Evolutionary conservation across 2,888 invertebrate genomes (phyloP).

Genomic region (Polymixis flavicincta): DNA sequence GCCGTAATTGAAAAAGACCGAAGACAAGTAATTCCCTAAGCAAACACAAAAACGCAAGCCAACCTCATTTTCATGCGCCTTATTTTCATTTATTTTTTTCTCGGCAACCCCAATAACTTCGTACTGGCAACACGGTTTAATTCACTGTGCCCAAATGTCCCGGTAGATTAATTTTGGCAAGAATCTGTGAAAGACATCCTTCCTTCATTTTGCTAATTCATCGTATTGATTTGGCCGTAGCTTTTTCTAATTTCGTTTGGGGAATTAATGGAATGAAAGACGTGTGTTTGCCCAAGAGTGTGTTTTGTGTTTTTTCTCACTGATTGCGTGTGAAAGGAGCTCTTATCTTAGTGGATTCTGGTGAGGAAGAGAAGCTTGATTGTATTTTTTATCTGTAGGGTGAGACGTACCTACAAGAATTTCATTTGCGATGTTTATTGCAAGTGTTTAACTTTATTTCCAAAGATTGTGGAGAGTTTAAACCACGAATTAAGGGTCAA

Average conservation of each 20-base stretch:
- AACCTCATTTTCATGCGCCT: slow-evolving; percentile 50
- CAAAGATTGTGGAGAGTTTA: not conserved
- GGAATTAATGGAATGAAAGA: slow-evolving; percentile 55
- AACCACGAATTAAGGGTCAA: not conserved
- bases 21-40: slow-evolving; percentile 55
- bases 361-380: not conserved
- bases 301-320: slow-evolving; percentile 41
- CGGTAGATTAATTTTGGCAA: slow-evolving; percentile 64
- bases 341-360: slow-evolving; percentile 33
- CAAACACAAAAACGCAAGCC: slow-evolving; percentile 50
- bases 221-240: slow-evolving; percentile 58
- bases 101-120: slow-evolving; percentile 50
- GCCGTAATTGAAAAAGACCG: slow-evolving; percentile 58
- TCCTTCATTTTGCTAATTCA: slow-evolving; percentile 63
- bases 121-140: slow-evolving; percentile 54
- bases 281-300: slow-evolving; percentile 14
- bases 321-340: slow-evolving; percentile 37
- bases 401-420: not conserved
- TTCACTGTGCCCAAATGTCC: slow-evolving; percentile 51
- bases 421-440: not conserved
- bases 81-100: slow-evolving; percentile 62
- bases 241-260: slow-evolving; percentile 55
- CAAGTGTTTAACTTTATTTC: not conserved
- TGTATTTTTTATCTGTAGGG: slow-evolving; percentile 24
- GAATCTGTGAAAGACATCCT: slow-evolving; percentile 56